phyloP scores from a whole-genome alignment of 2,113 vertebrate species.

The Rafetus swinhoei region DNA sequence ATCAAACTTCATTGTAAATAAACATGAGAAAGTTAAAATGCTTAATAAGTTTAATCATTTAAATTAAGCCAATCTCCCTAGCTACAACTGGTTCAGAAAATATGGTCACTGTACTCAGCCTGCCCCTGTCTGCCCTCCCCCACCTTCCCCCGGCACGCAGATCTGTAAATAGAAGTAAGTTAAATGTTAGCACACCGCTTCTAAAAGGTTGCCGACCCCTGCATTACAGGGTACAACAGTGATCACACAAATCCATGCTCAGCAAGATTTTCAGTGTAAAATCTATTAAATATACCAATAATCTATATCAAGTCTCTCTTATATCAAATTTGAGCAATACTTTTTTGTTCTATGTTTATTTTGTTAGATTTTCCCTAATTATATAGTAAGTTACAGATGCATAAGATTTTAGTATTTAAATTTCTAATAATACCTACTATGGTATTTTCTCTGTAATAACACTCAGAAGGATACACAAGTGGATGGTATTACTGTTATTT shows the following conservation, averaged over 20 bases:
- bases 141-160: too few species aligned
- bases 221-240: not conserved
- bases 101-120: too few species aligned
- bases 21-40: too few species aligned
- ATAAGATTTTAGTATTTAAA: not conserved
- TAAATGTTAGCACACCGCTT: too few species aligned
- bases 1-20: too few species aligned
- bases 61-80: too few species aligned
- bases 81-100: too few species aligned
- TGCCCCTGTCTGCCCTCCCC: too few species aligned
- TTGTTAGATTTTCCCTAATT: not conserved
- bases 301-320: not conserved
- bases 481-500: not conserved
- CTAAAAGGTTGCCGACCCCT: too few species aligned
- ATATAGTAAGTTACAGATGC: not conserved
- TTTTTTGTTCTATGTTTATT: not conserved
- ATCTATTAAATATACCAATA: accelerated
- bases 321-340: not conserved
- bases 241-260: not conserved
- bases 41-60: too few species aligned
- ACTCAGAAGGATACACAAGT: not conserved
- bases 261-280: not conserved
- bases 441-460: not conserved
- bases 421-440: not conserved
- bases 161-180: too few species aligned